Evolutionary conservation across 2,888 invertebrate species (phyloP).

Genomic region (Yponomeuta malinellus): DNA sequence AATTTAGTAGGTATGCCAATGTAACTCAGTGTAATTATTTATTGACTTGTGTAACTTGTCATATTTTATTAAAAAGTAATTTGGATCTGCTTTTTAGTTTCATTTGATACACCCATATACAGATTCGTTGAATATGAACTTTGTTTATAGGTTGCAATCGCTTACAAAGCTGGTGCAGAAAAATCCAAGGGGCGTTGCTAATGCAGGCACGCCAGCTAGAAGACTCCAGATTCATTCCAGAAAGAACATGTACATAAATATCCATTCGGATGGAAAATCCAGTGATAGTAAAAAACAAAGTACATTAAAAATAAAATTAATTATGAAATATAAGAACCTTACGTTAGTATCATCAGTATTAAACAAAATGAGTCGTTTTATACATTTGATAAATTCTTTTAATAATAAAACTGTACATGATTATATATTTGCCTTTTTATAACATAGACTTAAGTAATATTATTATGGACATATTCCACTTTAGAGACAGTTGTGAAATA

Average conservation of each 20-base stretch:
- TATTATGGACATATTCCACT: slow-evolving; percentile 62
- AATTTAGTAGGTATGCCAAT: slow-evolving; percentile 33
- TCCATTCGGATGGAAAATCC: too few relatives aligned
- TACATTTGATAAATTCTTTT: slow-evolving; percentile 42
- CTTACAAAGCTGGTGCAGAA: not conserved
- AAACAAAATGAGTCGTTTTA: not conserved
- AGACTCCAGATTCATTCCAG: too few relatives aligned
- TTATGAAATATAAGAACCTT: too few relatives aligned
- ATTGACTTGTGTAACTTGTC: slow-evolving; percentile 38
- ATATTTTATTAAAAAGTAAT: slow-evolving; percentile 50
- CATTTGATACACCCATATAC: not conserved
- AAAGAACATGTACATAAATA: too few relatives aligned
- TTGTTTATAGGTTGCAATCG: not conserved
- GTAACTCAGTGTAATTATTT: slow-evolving; percentile 44
- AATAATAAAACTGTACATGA: slow-evolving; percentile 69
- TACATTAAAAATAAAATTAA: too few relatives aligned
- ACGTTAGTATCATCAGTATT: not conserved
- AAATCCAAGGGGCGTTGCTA: not conserved
- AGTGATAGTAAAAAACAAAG: too few relatives aligned
- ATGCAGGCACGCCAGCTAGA: too few relatives aligned
- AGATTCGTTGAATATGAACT: not conserved
- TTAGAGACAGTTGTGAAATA: slow-evolving; percentile 45
- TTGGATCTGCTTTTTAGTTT: slow-evolving; percentile 56
- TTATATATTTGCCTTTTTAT: slow-evolving; percentile 53
- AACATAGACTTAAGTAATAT: slow-evolving; percentile 55